Conservation (phyloP, 1,140 invertebrate genomes). For the Drosophila gunungcola region DNA sequence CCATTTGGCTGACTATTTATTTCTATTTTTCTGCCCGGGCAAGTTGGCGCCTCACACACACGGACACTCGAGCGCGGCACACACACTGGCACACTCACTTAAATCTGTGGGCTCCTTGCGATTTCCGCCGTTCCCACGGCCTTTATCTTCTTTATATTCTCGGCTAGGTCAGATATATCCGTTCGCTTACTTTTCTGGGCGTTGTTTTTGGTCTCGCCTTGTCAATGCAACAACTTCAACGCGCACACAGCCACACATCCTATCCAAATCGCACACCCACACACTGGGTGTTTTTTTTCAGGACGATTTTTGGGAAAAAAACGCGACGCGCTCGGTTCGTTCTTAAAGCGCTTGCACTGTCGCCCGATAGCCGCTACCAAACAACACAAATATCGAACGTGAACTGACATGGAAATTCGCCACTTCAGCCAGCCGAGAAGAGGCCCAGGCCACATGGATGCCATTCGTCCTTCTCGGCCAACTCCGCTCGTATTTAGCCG, state of each 20-base stretch:
- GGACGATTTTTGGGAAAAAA: slow-evolving; percentile 44
- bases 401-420: slow-evolving; percentile 74
- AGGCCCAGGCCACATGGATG: slow-evolving; percentile 47
- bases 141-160: slow-evolving; percentile 11
- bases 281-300: slow-evolving; percentile 13
- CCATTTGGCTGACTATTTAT: slow-evolving; percentile 46
- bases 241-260: slow-evolving; percentile 30
- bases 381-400: slow-evolving; percentile 84
- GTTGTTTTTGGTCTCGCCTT: slow-evolving; percentile 53
- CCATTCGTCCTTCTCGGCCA: slow-evolving; percentile 37
- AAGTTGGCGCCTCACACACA: slow-evolving; percentile 60
- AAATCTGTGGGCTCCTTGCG: slow-evolving; percentile 43
- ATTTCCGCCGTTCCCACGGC: slow-evolving; percentile 30
- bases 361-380: slow-evolving; percentile 73
- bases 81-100: slow-evolving; percentile 41
- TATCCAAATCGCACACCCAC: slow-evolving; percentile 21
- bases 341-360: slow-evolving; percentile 25
- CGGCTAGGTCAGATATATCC: slow-evolving; percentile 28
- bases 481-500: slow-evolving; percentile 19
- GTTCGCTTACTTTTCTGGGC: slow-evolving; percentile 43
- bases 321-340: slow-evolving; percentile 61
- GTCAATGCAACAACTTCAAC: slow-evolving; percentile 64
- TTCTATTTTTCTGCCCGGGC: slow-evolving; percentile 59
- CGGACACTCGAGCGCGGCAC: slow-evolving; percentile 22
- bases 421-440: slow-evolving; percentile 55